These are phyloP conservation scores for Pomatostomus ruficeps DNA, from an alignment of 2,113 vertebrate genomes.

Conservation along the genomic window DNA sequence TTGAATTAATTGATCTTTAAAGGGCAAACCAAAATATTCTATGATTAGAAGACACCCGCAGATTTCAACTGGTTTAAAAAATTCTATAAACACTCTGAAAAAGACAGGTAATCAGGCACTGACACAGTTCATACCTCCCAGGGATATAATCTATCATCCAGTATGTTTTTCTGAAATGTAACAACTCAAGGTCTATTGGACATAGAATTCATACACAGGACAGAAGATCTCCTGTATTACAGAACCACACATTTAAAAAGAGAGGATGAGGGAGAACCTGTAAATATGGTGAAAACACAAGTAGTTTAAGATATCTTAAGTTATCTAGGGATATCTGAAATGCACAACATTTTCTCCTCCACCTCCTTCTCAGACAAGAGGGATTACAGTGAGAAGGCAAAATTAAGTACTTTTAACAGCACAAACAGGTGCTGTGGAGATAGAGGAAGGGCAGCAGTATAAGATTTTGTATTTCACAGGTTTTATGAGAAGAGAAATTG, in stretches of 20 bases:
- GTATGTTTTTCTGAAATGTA: neutral
- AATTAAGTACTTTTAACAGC: neutral
- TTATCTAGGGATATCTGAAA: neutral
- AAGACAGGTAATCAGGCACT: neutral
- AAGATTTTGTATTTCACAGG: neutral
- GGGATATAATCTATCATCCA: neutral
- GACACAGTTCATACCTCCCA: neutral
- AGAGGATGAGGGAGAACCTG: neutral
- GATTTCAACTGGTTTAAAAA: neutral
- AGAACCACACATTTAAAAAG: neutral
- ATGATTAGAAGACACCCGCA: neutral
- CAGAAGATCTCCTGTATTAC: neutral
- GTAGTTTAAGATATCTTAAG: neutral
- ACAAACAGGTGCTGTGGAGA: neutral
- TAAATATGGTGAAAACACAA: constrained; percentile 25
- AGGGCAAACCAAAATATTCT: neutral
- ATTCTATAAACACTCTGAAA: neutral
- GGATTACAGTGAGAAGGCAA: constrained; percentile 11
- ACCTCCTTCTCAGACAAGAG: neutral
- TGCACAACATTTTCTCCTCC: neutral
- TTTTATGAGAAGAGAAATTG: neutral
- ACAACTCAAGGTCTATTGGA: neutral
- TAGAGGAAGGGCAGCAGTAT: neutral
- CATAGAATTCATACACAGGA: neutral
- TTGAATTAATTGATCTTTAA: neutral